A percentile compares a stretch with the other conserved stretches of the same genome.
Conservation (phyloP, 2,113 vertebrate genomes). For the Trinectes maculatus region DNA sequence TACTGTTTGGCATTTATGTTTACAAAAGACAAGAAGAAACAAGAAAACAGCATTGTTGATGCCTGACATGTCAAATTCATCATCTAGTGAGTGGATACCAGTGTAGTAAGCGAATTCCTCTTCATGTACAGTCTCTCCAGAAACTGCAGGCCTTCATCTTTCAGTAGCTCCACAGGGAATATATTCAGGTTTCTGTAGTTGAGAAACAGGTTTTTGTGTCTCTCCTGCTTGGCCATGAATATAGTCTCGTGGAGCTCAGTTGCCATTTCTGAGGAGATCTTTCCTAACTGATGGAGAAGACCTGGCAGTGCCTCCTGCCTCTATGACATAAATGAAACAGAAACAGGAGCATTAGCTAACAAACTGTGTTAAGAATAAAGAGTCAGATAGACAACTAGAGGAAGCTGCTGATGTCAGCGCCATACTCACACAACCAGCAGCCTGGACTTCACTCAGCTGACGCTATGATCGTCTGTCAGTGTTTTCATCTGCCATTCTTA, state of each 20-base stretch:
- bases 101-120: constrained; percentile 92
- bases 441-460: background rate
- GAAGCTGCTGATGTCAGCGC: background rate
- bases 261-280: constrained; percentile 83
- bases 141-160: constrained; percentile 93
- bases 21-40: background rate
- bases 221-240: constrained; percentile 92
- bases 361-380: no score
- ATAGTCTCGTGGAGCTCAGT: constrained; percentile 93
- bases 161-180: constrained; percentile 92
- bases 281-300: constrained; percentile 2
- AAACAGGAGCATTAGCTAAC: background rate
- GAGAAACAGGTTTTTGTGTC: constrained; percentile 95
- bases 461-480: no score
- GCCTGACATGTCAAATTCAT: background rate
- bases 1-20: background rate
- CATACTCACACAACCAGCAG: background rate
- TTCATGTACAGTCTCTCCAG: constrained; percentile 98
- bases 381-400: no score
- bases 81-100: constrained; percentile 80
- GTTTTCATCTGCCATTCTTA: background rate
- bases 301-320: background rate
- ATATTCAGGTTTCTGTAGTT: constrained; percentile 93
- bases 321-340: constrained; percentile 40
- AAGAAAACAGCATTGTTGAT: background rate